These are phyloP conservation scores for Triplophysa yarkandensis DNA, from an alignment of 2,797 vertebrate species.

Conservation along the genomic window DNA sequence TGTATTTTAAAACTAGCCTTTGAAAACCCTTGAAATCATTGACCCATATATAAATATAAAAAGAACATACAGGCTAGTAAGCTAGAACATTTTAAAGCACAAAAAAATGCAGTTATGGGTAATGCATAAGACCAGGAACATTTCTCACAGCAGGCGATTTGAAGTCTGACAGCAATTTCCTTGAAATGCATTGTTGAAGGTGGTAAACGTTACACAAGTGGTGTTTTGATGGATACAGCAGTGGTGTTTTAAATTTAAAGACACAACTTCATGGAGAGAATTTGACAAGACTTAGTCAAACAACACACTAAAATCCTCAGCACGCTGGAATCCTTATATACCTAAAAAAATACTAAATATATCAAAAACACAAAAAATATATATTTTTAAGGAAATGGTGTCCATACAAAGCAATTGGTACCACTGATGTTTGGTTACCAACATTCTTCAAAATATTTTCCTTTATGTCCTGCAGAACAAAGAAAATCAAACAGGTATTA, in stretches of 20 bases:
- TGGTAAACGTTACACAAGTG: not conserved
- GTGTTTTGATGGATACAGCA: not conserved
- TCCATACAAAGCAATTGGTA: no score
- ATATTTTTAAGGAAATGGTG: no score
- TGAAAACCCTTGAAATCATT: no score
- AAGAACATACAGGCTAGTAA: not conserved
- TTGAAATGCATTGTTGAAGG: constrained; percentile 3
- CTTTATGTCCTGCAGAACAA: no score
- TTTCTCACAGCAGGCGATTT: not conserved
- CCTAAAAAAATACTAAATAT: no score
- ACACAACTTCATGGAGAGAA: not conserved
- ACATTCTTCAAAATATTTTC: no score
- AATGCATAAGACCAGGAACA: not conserved
- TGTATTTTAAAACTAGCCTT: no score
- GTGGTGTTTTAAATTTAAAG: not conserved
- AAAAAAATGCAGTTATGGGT: not conserved
- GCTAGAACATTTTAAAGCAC: not conserved
- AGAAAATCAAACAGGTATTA: no score
- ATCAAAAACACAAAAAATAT: no score
- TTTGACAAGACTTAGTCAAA: not conserved
- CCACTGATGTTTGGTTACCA: no score
- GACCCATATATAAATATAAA: no score
- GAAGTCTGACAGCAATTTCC: not conserved
- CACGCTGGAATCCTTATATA: not conserved
- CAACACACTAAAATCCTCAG: not conserved